Evolutionary conservation across 2,888 invertebrate species (phyloP).

Genomic region (Meliscaeva auricollis): DNA sequence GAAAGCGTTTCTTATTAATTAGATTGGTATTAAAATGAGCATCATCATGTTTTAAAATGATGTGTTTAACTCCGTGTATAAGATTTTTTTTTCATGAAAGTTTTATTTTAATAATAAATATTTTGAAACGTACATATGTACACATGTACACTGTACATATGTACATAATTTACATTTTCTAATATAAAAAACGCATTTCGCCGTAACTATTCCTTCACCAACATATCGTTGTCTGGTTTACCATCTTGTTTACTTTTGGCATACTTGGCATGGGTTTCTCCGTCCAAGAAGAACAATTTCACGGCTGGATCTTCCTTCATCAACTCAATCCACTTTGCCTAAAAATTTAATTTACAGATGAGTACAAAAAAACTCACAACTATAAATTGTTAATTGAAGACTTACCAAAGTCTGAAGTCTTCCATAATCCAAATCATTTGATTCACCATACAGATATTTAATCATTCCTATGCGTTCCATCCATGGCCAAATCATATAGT

Average conservation of each 20-base stretch:
- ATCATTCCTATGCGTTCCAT: conserved; percentile 87
- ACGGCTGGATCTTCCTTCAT: conserved; percentile 90
- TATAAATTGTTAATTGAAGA: neutral
- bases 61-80: too few relatives aligned
- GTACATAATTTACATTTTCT: too few relatives aligned
- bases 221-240: conserved; percentile 88
- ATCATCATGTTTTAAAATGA: too few relatives aligned
- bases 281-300: conserved; percentile 87
- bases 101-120: too few relatives aligned
- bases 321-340: conserved; percentile 88
- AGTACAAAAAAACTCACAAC: neutral
- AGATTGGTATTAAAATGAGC: too few relatives aligned
- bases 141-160: too few relatives aligned
- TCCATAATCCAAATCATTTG: conserved; percentile 87
- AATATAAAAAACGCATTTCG: too few relatives aligned
- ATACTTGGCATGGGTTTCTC: conserved; percentile 90
- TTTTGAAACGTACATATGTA: too few relatives aligned
- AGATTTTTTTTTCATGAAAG: too few relatives aligned
- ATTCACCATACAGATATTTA: conserved; percentile 85
- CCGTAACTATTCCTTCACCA: conserved; percentile 82
- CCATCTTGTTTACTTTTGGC: conserved; percentile 88
- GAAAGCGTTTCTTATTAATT: too few relatives aligned
- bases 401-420: conserved; percentile 88
- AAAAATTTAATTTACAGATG: conserved; percentile 73
- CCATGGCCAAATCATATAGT: conserved; percentile 95